These are phyloP conservation scores for Stomorhina lunata DNA, from an alignment of 2,888 invertebrate species.

Conservation along the genomic window DNA sequence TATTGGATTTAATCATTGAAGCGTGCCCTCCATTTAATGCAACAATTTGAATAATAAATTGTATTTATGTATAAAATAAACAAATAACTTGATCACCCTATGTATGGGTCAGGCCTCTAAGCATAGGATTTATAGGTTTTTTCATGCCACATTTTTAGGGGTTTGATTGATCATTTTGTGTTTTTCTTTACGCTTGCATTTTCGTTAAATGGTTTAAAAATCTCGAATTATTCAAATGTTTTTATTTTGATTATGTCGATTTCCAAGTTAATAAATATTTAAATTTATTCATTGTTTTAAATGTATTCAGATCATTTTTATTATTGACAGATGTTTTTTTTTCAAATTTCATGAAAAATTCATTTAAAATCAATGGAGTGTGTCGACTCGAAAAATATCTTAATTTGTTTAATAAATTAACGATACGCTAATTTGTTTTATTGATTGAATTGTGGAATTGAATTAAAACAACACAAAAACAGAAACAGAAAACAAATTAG, in stretches of 20 bases:
- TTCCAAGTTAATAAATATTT: slow-evolving; percentile 1
- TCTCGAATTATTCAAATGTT: not conserved
- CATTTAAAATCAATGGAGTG: not conserved
- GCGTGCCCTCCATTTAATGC: slow-evolving; percentile 57
- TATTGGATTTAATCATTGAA: slow-evolving; percentile 49
- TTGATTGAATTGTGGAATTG: not conserved
- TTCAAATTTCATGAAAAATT: not conserved
- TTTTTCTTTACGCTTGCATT: slow-evolving; percentile 5
- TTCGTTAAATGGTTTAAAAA: slow-evolving; percentile 40
- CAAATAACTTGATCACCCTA: not conserved
- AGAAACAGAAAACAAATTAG: too few relatives aligned
- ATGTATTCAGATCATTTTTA: not conserved
- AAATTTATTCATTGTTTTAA: slow-evolving; percentile 10
- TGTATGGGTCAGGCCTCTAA: too few relatives aligned
- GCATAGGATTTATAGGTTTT: too few relatives aligned
- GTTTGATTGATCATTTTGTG: not conserved
- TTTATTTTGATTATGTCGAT: not conserved
- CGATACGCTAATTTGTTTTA: not conserved
- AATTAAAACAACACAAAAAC: not conserved
- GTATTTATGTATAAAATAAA: slow-evolving; percentile 34
- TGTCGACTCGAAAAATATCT: not conserved
- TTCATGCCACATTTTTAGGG: too few relatives aligned
- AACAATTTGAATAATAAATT: slow-evolving; percentile 47
- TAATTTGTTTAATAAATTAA: not conserved
- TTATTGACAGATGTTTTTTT: slow-evolving; percentile 14